Percentiles rank a stretch among this genome's conserved stretches.
Conservation (phyloP, 2,797 vertebrate genomes). For the Sebastolobus altivelis region DNA sequence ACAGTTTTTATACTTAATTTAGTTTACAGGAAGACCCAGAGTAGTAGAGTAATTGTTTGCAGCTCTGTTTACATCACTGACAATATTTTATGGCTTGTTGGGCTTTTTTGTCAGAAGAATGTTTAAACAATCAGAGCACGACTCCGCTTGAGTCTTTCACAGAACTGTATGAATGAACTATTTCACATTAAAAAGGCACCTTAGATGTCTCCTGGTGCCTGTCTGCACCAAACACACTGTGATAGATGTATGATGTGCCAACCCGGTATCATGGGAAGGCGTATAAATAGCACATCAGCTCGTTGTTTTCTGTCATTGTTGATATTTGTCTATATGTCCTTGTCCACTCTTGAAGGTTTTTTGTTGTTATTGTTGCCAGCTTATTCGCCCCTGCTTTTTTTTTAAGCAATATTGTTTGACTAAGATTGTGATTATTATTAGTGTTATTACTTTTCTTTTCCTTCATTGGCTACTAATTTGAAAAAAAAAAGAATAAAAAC, state of each 20-base stretch:
- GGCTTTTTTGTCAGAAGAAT: slow-evolving; percentile 44
- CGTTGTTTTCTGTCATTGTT: too few relatives aligned
- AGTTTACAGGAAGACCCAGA: slow-evolving; percentile 28
- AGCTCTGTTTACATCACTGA: slow-evolving; percentile 50
- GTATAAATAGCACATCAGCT: too few relatives aligned
- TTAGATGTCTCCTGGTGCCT: slow-evolving; percentile 3
- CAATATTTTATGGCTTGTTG: slow-evolving; percentile 46
- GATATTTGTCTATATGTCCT: too few relatives aligned
- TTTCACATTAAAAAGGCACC: slow-evolving; percentile 15
- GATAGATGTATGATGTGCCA: slow-evolving; percentile 8
- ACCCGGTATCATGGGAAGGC: too few relatives aligned
- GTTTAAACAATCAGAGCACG: slow-evolving; percentile 53
- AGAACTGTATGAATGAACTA: slow-evolving; percentile 13
- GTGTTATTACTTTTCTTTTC: too few relatives aligned
- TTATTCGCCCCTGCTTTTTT: accelerated
- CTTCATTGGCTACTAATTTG: too few relatives aligned
- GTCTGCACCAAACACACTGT: slow-evolving; percentile 8
- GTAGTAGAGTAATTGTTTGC: slow-evolving; percentile 19
- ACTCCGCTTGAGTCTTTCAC: slow-evolving; percentile 17
- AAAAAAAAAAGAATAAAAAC: too few relatives aligned
- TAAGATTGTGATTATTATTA: too few relatives aligned
- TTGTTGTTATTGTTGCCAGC: too few relatives aligned
- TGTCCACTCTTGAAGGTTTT: too few relatives aligned
- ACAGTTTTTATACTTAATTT: slow-evolving; percentile 41
- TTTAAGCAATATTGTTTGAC: too few relatives aligned